Percentiles rank a stretch among this genome's conserved stretches.
Conservation (phyloP, 2,113 vertebrate genomes). For the Chrysemys picta region DNA sequence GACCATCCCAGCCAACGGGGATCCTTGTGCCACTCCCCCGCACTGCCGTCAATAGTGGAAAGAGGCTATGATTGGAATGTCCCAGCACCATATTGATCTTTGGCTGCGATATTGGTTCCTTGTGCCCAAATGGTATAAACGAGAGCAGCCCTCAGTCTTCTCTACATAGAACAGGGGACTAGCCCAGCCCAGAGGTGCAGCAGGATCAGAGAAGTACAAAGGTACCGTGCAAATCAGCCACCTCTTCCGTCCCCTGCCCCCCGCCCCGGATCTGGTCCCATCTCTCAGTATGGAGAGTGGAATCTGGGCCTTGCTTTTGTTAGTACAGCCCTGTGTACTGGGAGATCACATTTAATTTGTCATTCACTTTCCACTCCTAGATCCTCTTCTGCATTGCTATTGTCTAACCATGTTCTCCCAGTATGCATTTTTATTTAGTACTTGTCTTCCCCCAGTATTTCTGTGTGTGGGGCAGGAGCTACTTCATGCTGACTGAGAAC, state of each 20-base stretch:
- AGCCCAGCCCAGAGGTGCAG: background rate
- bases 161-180: rapidly evolving
- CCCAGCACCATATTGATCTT: background rate
- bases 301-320: background rate
- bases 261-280: background rate
- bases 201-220: background rate
- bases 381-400: background rate
- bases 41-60: background rate
- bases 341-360: background rate
- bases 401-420: background rate
- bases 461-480: rapidly evolving
- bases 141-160: background rate
- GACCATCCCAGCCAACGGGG: background rate
- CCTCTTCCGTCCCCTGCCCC: rapidly evolving
- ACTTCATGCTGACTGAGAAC: background rate
- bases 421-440: background rate
- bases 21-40: background rate
- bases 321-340: background rate
- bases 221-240: background rate
- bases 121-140: background rate
- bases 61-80: background rate
- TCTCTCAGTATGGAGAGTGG: background rate
- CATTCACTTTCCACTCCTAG: rapidly evolving
- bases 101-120: background rate
- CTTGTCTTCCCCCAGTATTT: background rate